Conservation (phyloP, 2,113 vertebrate genomes). For the Lontra canadensis region DNA sequence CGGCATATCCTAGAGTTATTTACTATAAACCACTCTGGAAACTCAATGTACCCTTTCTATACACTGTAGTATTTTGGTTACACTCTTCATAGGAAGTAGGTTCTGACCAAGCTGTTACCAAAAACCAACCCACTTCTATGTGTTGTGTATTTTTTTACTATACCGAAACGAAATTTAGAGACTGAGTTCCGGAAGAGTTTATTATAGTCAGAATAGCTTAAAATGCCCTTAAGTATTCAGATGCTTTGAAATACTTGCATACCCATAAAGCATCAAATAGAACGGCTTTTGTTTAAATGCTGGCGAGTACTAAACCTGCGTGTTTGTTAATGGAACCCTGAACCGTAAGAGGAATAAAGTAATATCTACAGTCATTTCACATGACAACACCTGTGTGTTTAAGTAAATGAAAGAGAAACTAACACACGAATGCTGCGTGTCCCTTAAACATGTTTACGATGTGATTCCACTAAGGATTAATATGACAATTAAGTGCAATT, state of each 20-base stretch:
- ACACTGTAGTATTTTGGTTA: conserved; percentile 16
- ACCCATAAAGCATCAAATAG: not conserved
- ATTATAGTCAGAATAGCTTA: conserved; percentile 16
- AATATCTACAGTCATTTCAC: not conserved
- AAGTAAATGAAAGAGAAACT: not conserved
- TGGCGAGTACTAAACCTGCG: not conserved
- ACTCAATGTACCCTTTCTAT: not conserved
- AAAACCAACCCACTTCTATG: not conserved
- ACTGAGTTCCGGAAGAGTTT: not conserved
- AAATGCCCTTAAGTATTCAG: not conserved
- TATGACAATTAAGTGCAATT: conserved; percentile 1
- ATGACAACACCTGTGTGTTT: not conserved
- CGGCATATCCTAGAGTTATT: not conserved
- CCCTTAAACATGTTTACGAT: not conserved
- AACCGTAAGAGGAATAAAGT: not conserved
- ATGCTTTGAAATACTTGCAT: not conserved
- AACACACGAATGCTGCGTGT: not conserved
- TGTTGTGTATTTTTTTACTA: not conserved
- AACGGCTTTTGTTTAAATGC: not conserved
- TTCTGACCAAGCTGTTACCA: not conserved
- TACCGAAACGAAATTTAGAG: not conserved
- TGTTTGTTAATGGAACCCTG: not conserved
- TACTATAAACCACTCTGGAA: not conserved
- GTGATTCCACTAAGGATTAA: not conserved
- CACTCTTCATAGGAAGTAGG: not conserved